These are phyloP conservation scores for Trigoniulus corallinus DNA, from an alignment of 1,140 invertebrate genomes.

Conservation along the genomic window DNA sequence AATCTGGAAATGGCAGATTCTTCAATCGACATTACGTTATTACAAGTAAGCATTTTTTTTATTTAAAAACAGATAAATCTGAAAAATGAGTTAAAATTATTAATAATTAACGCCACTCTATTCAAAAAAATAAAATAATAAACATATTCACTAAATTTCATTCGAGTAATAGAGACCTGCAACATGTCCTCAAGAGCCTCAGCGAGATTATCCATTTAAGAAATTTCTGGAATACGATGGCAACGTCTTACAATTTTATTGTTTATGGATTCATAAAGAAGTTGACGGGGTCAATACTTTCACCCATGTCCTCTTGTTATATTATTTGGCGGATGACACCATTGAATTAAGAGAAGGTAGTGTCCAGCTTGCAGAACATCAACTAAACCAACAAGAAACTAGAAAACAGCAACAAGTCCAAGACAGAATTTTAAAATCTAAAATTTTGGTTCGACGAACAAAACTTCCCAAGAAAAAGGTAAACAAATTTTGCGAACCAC, in stretches of 20 bases:
- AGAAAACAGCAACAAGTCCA: no score
- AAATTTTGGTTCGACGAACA: slow-evolving; percentile 46
- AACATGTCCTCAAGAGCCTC: background rate
- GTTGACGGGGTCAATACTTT: no score
- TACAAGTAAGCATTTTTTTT: background rate
- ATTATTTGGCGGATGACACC: slow-evolving; percentile 73
- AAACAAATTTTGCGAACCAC: slow-evolving; percentile 26
- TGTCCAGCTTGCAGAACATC: slow-evolving; percentile 34
- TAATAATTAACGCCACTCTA: no score
- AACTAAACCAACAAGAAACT: no score
- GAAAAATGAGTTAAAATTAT: no score
- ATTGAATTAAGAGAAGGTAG: slow-evolving; percentile 66
- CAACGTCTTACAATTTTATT: slow-evolving; percentile 63
- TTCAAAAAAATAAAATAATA: no score
- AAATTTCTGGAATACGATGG: slow-evolving; percentile 59
- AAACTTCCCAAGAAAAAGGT: slow-evolving; percentile 55
- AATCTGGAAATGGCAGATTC: background rate
- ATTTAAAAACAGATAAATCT: background rate
- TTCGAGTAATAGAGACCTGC: background rate
- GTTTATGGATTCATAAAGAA: slow-evolving; percentile 73
- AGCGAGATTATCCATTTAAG: slow-evolving; percentile 31
- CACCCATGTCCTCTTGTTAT: slow-evolving; percentile 56
- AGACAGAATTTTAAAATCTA: background rate
- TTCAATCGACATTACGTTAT: background rate
- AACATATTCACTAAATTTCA: no score